Conservation (phyloP, 1,140 invertebrate genomes). For the Paraescarpia echinospica region DNA sequence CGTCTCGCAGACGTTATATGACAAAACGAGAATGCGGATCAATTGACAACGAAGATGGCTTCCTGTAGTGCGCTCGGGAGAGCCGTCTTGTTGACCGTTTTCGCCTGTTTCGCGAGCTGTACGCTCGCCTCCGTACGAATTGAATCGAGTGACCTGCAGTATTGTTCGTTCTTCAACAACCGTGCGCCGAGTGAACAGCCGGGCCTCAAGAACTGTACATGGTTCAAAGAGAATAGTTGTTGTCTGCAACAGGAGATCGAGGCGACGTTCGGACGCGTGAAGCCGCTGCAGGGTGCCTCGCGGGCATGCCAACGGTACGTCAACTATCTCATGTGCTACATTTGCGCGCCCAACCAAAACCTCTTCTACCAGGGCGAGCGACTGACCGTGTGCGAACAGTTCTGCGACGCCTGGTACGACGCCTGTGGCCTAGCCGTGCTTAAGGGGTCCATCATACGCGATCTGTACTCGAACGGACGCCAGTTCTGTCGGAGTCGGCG, state of each 20-base stretch:
- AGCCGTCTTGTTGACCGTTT: neutral
- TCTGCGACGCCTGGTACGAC: constrained; percentile 53
- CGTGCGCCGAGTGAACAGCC: constrained; percentile 54
- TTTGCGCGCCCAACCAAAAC: constrained; percentile 57
- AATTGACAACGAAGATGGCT: neutral
- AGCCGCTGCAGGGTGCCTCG: constrained; percentile 55
- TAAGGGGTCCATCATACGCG: constrained; percentile 51
- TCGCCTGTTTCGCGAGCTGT: neutral
- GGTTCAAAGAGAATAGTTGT: constrained; percentile 57
- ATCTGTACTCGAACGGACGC: constrained; percentile 51
- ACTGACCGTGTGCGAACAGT: constrained; percentile 54
- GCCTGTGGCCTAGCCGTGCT: constrained; percentile 40
- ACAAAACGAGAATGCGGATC: neutral
- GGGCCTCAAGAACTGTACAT: constrained; percentile 56
- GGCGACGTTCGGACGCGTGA: constrained; percentile 54
- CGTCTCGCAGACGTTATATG: neutral
- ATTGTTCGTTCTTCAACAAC: constrained; percentile 59
- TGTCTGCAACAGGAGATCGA: constrained; percentile 58
- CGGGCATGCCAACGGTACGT: constrained; percentile 52
- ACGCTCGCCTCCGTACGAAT: neutral
- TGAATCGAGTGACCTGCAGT: constrained; percentile 32
- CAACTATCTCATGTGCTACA: constrained; percentile 60
- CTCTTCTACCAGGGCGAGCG: constrained; percentile 53
- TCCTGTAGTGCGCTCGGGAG: neutral
- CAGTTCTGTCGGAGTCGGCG: constrained; percentile 53